Evolutionary conservation across 2,888 invertebrate species (phyloP).

Genomic region (Ornithoptera alexandrae): DNA sequence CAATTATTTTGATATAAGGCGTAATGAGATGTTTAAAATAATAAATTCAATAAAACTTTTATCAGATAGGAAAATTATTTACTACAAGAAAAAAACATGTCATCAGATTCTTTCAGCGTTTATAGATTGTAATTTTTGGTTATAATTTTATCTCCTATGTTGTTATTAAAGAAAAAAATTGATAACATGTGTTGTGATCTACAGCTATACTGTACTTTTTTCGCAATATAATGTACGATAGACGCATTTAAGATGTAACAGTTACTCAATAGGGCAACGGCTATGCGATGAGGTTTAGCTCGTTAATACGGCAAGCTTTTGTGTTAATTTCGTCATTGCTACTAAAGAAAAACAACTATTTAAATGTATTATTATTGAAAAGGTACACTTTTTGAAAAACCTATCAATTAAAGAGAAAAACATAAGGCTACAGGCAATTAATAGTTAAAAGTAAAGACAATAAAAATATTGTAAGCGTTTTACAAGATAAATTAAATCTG

Average conservation of each 20-base stretch:
- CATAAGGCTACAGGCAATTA: too few species aligned
- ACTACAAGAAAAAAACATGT: not conserved
- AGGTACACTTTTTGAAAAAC: too few species aligned
- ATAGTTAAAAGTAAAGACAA: too few species aligned
- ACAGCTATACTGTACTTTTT: not conserved
- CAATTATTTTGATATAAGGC: not conserved
- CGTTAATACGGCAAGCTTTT: slow-evolving; percentile 15
- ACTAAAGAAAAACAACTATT: not conserved
- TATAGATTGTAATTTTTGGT: not conserved
- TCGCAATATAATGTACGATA: slow-evolving; percentile 42
- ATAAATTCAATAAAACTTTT: not conserved
- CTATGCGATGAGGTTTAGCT: slow-evolving; percentile 13
- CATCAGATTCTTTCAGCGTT: not conserved
- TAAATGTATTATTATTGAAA: too few species aligned
- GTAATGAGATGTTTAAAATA: not conserved
- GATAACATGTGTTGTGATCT: not conserved
- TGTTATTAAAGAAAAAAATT: not conserved
- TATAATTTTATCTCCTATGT: too few species aligned
- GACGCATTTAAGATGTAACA: slow-evolving; percentile 16
- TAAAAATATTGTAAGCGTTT: too few species aligned
- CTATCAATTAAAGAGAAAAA: too few species aligned
- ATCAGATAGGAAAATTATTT: not conserved
- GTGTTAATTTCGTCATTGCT: slow-evolving; percentile 2
- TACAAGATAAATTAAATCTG: too few species aligned
- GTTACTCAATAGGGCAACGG: slow-evolving; percentile 24